Conservation (phyloP, 2,797 vertebrate species). For the Hemibagrus guttatus region DNA sequence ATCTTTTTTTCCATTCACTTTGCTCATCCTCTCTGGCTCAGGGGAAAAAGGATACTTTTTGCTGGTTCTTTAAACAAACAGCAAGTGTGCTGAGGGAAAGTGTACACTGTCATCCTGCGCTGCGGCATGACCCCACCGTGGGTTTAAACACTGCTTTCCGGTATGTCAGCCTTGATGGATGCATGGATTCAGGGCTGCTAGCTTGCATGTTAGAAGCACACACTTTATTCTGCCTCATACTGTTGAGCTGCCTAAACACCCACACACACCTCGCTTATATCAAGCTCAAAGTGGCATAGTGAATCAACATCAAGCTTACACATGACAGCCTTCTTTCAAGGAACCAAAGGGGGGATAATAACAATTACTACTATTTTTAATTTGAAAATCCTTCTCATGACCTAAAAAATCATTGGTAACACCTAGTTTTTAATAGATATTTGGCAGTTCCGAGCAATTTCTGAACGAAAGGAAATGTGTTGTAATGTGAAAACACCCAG, state of each 20-base stretch:
- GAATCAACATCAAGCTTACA: conserved; percentile 24
- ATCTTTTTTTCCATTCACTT: conserved; percentile 44
- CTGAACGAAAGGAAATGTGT: neutral
- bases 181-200: conserved; percentile 24
- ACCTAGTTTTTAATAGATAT: neutral
- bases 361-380: neutral
- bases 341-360: neutral
- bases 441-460: neutral
- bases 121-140: conserved; percentile 34
- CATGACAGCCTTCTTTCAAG: conserved; percentile 4
- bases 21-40: conserved; percentile 34
- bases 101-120: conserved; percentile 8
- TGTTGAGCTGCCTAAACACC: conserved; percentile 7
- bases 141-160: conserved; percentile 48
- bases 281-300: conserved; percentile 20
- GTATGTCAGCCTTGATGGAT: conserved; percentile 42
- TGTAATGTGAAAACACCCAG: neutral
- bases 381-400: neutral
- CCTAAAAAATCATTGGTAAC: neutral
- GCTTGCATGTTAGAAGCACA: conserved; percentile 2
- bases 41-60: neutral
- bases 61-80: conserved; percentile 39
- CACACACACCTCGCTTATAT: conserved; percentile 32
- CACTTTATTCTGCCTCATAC: conserved; percentile 34
- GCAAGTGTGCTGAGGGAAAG: conserved; percentile 27